Base-by-base conservation (phyloP, 2,888 invertebrate genomes). In the Kuschelorhynchus macadamiae region DNA sequence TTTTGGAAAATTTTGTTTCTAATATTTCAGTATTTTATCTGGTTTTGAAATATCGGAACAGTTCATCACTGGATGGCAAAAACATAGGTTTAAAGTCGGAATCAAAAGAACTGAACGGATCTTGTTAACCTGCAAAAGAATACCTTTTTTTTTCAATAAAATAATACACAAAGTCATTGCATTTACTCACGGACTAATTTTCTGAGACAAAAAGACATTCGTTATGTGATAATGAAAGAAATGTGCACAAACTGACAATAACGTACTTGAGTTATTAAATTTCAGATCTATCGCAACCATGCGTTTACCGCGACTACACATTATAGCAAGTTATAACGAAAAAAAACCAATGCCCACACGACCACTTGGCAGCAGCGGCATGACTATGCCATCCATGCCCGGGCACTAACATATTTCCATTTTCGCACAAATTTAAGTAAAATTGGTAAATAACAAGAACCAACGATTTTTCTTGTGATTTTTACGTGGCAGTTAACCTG, bases 41-140 rank as follows among this genome's bases (percentile, higher is more conserved):
- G 30, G 30, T 30, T 30, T 30, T 30, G 50, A 50, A 50, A 8
- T 5, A 50, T 50, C 30, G 4, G 32, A 50, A 21, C 50, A n/a
- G 7, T 14, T 50, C 50, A 50, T 50, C 50, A 30, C 50, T 50
- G 11, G 50, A 50, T 9, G 50, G 50, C 50, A 50, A 50, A 50
- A 32, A 50, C 32, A 50, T 50, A 30, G 50, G 50, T n/a, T 50
- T 30, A 50, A 50, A 30, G 17, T 50, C 50, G 16, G 50, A 50
- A 30, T 50, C 50, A 12, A 50, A 33, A 16, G 50, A 50, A 33
- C 50, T 30, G 17, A 50, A 21, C 17, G 16, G 32, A 8, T 50
- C 50, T 9, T 2, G 11, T 7, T 30, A 7, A 30, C 9, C 30
- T 30, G 9, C 30, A 9, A 30, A 30, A 30, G 30, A 30, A 30